Evolutionary conservation across 2,113 vertebrate species (phyloP).

Genomic region (Thymallus thymallus): DNA sequence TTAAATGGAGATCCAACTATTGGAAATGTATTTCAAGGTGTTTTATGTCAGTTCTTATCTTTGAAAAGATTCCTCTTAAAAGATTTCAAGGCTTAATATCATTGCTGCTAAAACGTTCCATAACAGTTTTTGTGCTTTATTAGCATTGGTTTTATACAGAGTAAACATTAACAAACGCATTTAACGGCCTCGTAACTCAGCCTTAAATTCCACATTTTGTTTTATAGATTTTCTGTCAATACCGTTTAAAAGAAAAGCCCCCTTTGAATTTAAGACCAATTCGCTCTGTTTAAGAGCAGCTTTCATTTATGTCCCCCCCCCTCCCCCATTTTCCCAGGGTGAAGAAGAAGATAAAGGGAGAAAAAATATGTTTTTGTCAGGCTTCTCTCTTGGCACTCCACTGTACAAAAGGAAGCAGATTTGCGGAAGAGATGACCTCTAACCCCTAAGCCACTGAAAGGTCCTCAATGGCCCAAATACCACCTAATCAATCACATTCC

Average conservation of each 20-base stretch:
- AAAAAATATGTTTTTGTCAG: conserved; percentile 77
- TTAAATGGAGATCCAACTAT: neutral
- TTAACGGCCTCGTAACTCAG: conserved; percentile 46
- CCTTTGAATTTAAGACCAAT: conserved; percentile 75
- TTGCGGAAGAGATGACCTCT: conserved; percentile 93
- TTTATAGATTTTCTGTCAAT: conserved; percentile 32
- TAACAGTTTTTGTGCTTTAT: conserved; percentile 61
- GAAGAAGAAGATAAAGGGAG: conserved; percentile 75
- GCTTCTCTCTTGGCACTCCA: conserved; percentile 79
- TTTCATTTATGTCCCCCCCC: conserved; percentile 76
- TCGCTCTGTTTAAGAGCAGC: conserved; percentile 67
- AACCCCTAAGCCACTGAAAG: conserved; percentile 88
- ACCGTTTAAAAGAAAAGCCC: conserved; percentile 13
- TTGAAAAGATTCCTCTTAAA: neutral
- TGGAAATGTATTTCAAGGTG: neutral
- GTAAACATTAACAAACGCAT: conserved; percentile 60
- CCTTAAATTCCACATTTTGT: conserved; percentile 37
- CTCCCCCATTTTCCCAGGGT: conserved; percentile 88
- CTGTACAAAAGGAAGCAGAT: conserved; percentile 98
- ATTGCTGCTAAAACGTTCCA: conserved; percentile 57
- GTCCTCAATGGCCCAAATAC: conserved; percentile 89
- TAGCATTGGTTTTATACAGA: conserved; percentile 61
- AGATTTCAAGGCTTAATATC: neutral
- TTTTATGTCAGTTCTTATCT: neutral
- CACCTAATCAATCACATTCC: conserved; percentile 98